Evolutionary conservation across 2,888 invertebrate species (phyloP).

Genomic region (Nemapogon koenigi): DNA sequence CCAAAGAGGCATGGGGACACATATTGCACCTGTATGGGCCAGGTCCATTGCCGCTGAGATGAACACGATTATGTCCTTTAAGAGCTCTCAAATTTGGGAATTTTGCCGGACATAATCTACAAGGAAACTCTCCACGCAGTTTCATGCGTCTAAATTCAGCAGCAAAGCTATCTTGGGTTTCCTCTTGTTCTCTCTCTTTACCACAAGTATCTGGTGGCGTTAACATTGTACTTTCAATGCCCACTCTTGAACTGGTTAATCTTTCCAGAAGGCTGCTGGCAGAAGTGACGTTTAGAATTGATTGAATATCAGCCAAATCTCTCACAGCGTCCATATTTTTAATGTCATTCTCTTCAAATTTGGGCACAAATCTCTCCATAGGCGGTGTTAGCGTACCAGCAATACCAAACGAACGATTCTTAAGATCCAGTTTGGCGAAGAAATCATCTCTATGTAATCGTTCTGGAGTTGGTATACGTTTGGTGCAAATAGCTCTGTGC

Average conservation of each 20-base stretch:
- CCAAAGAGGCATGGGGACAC: constrained; percentile 88
- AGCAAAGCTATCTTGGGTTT: constrained; percentile 83
- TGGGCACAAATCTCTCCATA: constrained; percentile 47
- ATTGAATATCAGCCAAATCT: constrained; percentile 86
- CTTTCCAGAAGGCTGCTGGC: constrained; percentile 71
- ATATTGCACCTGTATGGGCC: constrained; percentile 92
- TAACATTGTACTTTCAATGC: constrained; percentile 44
- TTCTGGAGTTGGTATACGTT: constrained; percentile 54
- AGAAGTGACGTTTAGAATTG: constrained; percentile 80
- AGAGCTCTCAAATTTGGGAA: constrained; percentile 89
- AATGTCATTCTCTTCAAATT: constrained; percentile 48
- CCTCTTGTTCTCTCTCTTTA: constrained; percentile 62
- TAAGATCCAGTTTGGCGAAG: constrained; percentile 79
- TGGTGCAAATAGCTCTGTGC: constrained; percentile 63
- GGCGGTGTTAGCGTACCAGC: constrained; percentile 51
- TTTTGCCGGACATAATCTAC: constrained; percentile 84
- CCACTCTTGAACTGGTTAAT: constrained; percentile 52
- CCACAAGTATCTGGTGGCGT: constrained; percentile 48
- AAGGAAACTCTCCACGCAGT: constrained; percentile 87
- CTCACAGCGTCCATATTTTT: constrained; percentile 66
- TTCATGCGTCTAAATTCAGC: constrained; percentile 90
- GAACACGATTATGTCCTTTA: constrained; percentile 89
- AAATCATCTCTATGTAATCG: constrained; percentile 77
- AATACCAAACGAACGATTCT: constrained; percentile 69
- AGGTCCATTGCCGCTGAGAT: constrained; percentile 76